Evolutionary conservation across 2,797 vertebrate genomes (phyloP).

Genomic region (Coreius guichenoti): DNA sequence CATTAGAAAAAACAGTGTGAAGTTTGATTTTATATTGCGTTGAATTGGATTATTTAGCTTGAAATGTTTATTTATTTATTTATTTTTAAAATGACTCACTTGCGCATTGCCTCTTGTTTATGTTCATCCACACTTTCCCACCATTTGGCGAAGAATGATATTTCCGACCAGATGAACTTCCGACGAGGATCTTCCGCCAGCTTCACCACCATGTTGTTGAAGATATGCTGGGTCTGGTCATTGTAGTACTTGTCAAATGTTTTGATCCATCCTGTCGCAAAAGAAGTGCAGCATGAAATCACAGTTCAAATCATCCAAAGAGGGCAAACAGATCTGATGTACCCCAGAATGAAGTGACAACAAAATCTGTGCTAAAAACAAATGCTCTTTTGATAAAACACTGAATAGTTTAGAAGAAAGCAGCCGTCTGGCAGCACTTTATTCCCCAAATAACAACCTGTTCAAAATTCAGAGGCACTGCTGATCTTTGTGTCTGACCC

Average conservation of each 20-base stretch:
- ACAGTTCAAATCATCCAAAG: background rate
- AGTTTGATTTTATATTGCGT: background rate
- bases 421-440: constrained; percentile 16
- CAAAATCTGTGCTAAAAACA: background rate
- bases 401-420: background rate
- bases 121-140: constrained; percentile 91
- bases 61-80: background rate
- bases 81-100: constrained; percentile 75
- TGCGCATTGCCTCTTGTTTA: constrained; percentile 89
- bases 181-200: constrained; percentile 92
- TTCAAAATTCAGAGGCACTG: constrained; percentile 24
- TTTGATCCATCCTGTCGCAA: constrained; percentile 92
- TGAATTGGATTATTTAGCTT: background rate
- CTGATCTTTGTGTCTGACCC: constrained; percentile 28
- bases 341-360: background rate
- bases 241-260: constrained; percentile 98
- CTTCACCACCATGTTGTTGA: constrained; percentile 97
- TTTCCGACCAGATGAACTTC: constrained; percentile 98
- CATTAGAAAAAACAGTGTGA: background rate
- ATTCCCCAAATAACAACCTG: constrained; percentile 2
- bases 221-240: constrained; percentile 97
- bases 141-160: constrained; percentile 97
- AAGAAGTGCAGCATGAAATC: background rate
- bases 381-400: background rate
- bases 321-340: background rate